Percentiles rank a stretch among this genome's conserved stretches.
Evolutionary conservation across 2,888 invertebrate species (phyloP).

Genomic region (Pseudococcus longispinus): DNA sequence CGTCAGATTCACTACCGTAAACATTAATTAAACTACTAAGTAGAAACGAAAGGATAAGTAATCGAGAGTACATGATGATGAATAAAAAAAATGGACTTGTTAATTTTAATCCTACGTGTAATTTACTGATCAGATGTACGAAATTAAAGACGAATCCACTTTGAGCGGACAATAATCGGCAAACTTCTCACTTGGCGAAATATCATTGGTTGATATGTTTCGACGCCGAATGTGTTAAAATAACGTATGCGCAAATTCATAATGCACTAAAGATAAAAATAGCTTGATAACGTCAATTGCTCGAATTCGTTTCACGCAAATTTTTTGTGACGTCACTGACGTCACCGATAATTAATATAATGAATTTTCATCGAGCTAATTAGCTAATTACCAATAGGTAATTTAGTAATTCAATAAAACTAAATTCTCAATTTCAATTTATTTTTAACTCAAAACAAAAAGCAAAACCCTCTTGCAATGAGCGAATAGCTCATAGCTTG

Average conservation of each 20-base stretch:
- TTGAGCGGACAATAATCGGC: slow-evolving; percentile 41
- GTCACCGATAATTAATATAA: too few species aligned
- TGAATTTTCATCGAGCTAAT: too few species aligned
- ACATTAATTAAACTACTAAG: slow-evolving; percentile 1
- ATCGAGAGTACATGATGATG: not conserved
- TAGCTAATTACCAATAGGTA: too few species aligned
- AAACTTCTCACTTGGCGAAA: slow-evolving; percentile 51
- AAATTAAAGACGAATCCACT: not conserved
- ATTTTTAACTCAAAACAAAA: too few species aligned
- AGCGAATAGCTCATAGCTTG: too few species aligned
- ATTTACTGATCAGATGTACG: not conserved
- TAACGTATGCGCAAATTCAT: not conserved
- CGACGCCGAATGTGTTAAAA: not conserved
- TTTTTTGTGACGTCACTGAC: too few species aligned
- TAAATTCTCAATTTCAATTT: too few species aligned
- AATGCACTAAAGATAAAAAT: not conserved
- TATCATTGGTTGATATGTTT: slow-evolving; percentile 29
- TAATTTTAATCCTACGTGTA: slow-evolving; percentile 6
- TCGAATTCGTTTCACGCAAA: not conserved
- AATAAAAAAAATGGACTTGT: not conserved
- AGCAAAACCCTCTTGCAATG: too few species aligned
- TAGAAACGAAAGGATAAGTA: slow-evolving; percentile 44
- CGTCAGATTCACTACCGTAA: slow-evolving; percentile 65
- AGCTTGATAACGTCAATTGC: not conserved
- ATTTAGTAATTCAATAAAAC: too few species aligned